phyloP scores from a whole-genome alignment of 2,113 vertebrate species.

The Trochalopteron elliotii region DNA sequence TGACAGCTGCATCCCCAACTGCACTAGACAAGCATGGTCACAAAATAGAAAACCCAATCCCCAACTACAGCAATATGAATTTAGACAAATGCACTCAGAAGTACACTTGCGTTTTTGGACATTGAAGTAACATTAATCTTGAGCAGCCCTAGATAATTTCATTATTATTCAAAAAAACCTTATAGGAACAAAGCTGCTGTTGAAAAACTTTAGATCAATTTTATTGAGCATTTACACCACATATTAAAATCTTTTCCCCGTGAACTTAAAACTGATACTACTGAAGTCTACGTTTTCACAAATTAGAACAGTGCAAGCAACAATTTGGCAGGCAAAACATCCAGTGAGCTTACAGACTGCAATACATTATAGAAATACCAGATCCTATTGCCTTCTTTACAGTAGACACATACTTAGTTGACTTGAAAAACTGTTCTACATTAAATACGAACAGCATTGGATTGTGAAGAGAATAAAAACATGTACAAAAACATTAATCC shows the following conservation, averaged over 20 bases:
- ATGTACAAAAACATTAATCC: background rate
- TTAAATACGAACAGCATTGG: background rate
- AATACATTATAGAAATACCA: background rate
- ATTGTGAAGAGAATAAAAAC: background rate
- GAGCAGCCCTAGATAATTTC: background rate
- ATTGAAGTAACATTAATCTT: background rate
- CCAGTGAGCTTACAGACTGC: background rate
- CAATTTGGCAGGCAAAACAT: background rate
- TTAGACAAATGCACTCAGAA: background rate
- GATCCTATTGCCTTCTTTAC: background rate
- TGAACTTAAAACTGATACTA: background rate
- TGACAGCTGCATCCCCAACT: background rate
- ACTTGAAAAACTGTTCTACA: background rate
- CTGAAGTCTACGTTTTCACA: background rate
- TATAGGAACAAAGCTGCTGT: background rate
- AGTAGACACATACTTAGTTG: background rate
- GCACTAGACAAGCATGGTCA: background rate
- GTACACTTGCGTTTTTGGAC: background rate
- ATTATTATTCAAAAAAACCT: background rate
- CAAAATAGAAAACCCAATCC: background rate
- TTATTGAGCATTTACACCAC: background rate
- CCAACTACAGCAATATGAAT: background rate
- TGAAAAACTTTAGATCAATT: background rate
- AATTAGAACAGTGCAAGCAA: background rate
- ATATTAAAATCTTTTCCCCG: background rate